phyloP scores from a whole-genome alignment of 2,113 vertebrate species.

The Ranitomeya imitator region DNA sequence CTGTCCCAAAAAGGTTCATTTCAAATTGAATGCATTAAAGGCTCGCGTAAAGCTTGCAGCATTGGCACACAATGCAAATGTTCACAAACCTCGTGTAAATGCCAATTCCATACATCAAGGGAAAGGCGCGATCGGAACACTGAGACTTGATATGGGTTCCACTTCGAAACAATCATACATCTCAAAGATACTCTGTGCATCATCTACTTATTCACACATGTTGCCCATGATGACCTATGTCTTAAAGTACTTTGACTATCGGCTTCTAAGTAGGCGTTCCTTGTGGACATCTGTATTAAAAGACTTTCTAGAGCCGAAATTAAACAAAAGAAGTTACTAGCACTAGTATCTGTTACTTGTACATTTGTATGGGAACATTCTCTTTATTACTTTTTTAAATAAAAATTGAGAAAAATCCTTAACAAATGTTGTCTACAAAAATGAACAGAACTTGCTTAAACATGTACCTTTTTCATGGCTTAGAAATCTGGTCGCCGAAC shows the following conservation, averaged over 20 bases:
- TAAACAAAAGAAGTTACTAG: constrained; percentile 3
- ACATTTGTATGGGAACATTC: background rate
- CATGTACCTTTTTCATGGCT: too few relatives aligned
- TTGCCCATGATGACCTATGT: constrained; percentile 21
- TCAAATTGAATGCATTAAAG: constrained; percentile 9
- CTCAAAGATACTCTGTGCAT: background rate
- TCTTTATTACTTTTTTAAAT: background rate
- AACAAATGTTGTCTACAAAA: too few relatives aligned
- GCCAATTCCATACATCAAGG: background rate
- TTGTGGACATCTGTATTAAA: background rate
- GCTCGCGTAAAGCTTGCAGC: background rate
- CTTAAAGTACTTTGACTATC: background rate
- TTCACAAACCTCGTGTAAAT: background rate
- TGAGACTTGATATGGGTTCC: background rate
- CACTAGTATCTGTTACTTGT: background rate
- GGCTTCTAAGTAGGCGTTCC: background rate
- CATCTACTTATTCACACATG: background rate
- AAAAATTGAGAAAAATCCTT: background rate
- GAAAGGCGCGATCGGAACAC: background rate
- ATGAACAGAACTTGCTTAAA: too few relatives aligned
- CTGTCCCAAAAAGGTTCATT: background rate
- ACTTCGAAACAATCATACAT: background rate
- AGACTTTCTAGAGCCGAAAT: background rate
- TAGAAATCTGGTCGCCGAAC: too few relatives aligned
- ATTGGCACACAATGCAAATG: constrained; percentile 22